phyloP scores from a whole-genome alignment of 2,797 vertebrate species.

The Diglossa cyanea region DNA sequence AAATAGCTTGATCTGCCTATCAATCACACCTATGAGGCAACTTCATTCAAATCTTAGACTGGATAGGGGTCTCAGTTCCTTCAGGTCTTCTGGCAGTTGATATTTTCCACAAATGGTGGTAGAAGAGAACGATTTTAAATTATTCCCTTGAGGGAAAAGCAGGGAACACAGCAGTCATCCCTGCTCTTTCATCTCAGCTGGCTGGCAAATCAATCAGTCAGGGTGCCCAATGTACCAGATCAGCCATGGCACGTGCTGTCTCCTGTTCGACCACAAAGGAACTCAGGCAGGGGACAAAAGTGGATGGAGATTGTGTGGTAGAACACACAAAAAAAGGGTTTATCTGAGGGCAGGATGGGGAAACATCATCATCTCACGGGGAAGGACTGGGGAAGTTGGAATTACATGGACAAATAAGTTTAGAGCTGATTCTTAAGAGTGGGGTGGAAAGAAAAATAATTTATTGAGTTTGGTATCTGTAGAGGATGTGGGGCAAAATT shows the following conservation, averaged over 20 bases:
- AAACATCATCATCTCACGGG: background rate
- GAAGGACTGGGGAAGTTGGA: background rate
- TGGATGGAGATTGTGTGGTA: background rate
- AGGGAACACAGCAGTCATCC: background rate
- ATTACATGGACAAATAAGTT: fast-evolving
- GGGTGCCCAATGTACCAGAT: fast-evolving
- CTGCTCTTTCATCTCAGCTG: background rate
- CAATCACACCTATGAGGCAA: background rate
- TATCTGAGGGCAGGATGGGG: background rate
- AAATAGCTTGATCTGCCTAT: background rate
- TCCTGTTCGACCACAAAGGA: background rate
- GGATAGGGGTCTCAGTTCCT: background rate
- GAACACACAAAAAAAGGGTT: background rate
- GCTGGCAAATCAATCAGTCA: background rate
- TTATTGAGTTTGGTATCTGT: background rate
- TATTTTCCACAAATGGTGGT: background rate
- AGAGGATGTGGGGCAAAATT: background rate
- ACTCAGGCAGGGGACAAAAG: too few species aligned
- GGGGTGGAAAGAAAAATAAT: background rate
- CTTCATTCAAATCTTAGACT: background rate
- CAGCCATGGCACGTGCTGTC: fast-evolving
- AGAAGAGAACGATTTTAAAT: background rate
- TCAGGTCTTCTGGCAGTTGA: background rate
- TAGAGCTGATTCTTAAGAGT: background rate
- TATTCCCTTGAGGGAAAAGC: background rate